Percentiles rank a stretch among this genome's conserved stretches.
Evolutionary conservation across 2,797 vertebrate genomes (phyloP).

Genomic region (Odontamblyopus rebecca): DNA sequence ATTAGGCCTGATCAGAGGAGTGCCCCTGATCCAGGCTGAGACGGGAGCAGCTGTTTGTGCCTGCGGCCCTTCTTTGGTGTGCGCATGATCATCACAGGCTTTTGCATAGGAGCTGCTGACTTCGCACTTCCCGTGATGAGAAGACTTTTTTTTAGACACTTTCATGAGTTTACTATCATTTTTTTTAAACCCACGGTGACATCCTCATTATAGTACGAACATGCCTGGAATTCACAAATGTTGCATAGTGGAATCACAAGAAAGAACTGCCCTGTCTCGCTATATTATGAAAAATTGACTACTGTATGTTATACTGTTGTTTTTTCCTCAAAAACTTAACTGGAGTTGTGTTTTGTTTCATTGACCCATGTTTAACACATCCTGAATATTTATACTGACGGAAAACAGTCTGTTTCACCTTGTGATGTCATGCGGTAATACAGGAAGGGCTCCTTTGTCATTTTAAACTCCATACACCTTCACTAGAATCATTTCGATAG

Average conservation of each 20-base stretch:
- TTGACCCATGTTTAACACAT: no score
- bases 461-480: no score
- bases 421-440: no score
- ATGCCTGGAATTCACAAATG: constrained; percentile 35
- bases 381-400: no score
- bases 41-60: constrained; percentile 63
- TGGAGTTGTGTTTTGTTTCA: no score
- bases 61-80: constrained; percentile 51
- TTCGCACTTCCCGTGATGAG: constrained; percentile 63
- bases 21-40: constrained; percentile 47
- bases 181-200: constrained; percentile 34
- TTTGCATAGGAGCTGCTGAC: constrained; percentile 65
- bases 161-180: constrained; percentile 20
- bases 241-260: constrained; percentile 15
- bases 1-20: constrained; percentile 67
- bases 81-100: constrained; percentile 58
- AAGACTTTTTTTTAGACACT: constrained; percentile 21
- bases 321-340: no score
- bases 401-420: no score
- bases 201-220: constrained; percentile 44
- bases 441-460: no score
- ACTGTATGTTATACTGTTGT: no score
- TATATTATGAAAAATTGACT: no score
- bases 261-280: no score
- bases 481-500: no score